Base-by-base conservation (phyloP, 2,888 invertebrate genomes). In the Hipparchia semele region DNA sequence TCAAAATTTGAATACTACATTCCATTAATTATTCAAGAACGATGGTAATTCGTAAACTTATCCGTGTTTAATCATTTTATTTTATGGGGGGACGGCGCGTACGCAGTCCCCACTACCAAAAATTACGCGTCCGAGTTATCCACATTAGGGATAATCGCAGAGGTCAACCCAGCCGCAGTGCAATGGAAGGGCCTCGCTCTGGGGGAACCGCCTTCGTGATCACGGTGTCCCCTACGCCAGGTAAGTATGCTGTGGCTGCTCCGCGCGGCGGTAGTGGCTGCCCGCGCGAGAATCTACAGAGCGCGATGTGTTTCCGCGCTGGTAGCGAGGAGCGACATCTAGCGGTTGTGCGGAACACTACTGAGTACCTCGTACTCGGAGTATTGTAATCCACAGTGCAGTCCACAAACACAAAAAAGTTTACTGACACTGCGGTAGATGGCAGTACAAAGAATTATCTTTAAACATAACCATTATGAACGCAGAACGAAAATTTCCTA, bases 211-310 rank as follows among this genome's bases (percentile, higher is more conserved):
- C 61, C 39, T 58, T 58, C 56, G 12, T 61, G 61, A 61, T 61
- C 61, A 61, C 61, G 61, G 61, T 61, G 39, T 61, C 61, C 61
- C 61, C 61, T 61, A 61, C 45, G 61, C 61, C 61, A 61, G 61
- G 61, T 61, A 61, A 61, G 61, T 61, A 61, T 61, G 61, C 61
- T n/a, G 23, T 23, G 23, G 23, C 23, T 23, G 4, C 7, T 1
- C 12, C 6, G 2, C 2, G 2, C 13, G 6, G 56, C 6, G 56
- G 56, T 58, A 23, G 12, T 53, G 0, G 12, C 2, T 13, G 56
- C 8, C 13, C 13, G 56, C 7, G 56, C 13, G 13, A 58, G 13
- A 58, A 58, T 13, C 56, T 58, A 58, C 56, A 58, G 2, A 58
- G 56, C 56, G 56, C 56, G 13, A 58, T 58, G 13, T 58, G 7